Evolutionary conservation across 2,797 vertebrate species (phyloP).

Genomic region (Anguilla obscura): DNA sequence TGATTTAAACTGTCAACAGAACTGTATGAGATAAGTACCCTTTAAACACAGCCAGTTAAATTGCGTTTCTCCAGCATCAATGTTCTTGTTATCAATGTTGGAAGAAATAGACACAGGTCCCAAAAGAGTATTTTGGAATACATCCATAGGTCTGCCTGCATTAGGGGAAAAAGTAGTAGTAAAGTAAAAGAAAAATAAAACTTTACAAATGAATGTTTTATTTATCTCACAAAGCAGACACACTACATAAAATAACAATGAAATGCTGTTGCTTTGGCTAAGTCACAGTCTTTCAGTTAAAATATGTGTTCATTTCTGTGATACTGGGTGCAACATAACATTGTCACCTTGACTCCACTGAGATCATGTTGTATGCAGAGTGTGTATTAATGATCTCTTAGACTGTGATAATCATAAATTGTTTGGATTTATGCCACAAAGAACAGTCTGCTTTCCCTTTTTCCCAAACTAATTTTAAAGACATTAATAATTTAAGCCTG

Average conservation of each 20-base stretch:
- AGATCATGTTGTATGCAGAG: constrained; percentile 61
- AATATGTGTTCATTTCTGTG: background rate
- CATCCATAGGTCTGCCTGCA: background rate
- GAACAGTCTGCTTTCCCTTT: constrained; percentile 48
- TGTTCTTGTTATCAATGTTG: background rate
- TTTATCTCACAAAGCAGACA: background rate
- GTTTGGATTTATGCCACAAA: constrained; percentile 42
- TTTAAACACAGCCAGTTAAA: background rate
- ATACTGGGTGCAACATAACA: background rate
- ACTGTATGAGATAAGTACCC: background rate
- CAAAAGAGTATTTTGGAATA: background rate
- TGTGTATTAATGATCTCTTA: constrained; percentile 55
- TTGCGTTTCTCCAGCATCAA: background rate
- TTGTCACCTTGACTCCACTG: background rate
- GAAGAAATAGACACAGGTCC: background rate
- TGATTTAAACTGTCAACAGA: background rate
- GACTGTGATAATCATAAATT: constrained; percentile 37
- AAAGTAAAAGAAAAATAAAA: background rate
- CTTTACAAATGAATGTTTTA: background rate
- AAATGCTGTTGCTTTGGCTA: background rate
- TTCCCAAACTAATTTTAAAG: constrained; percentile 47
- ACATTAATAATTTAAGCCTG: constrained; percentile 56
- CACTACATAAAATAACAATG: background rate
- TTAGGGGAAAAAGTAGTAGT: background rate
- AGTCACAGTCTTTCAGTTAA: background rate